These are phyloP conservation scores for Falco concolor DNA, from an alignment of 2,797 vertebrate genomes.

Conservation along the genomic window DNA sequence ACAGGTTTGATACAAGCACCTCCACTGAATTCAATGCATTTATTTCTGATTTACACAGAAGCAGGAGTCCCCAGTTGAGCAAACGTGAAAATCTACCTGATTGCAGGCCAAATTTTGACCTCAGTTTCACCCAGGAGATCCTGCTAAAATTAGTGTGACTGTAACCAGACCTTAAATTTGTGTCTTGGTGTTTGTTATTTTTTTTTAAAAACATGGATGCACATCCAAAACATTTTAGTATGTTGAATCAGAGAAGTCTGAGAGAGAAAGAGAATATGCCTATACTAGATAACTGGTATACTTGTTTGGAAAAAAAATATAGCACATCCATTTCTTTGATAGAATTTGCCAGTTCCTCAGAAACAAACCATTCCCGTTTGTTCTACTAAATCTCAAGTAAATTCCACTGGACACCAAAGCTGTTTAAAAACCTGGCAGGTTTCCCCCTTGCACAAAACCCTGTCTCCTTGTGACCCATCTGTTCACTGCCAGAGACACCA, in stretches of 20 bases:
- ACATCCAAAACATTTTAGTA: neutral
- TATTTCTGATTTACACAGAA: neutral
- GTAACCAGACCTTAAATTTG: neutral
- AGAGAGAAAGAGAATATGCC: neutral
- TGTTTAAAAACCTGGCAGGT: neutral
- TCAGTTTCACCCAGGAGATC: neutral
- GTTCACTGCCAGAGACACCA: neutral
- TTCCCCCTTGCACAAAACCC: neutral
- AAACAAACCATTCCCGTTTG: neutral
- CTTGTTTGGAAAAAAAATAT: neutral
- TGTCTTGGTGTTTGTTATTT: neutral
- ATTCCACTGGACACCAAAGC: neutral
- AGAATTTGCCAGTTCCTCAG: neutral
- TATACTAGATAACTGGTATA: neutral
- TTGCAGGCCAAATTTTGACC: neutral
- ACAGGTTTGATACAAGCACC: neutral
- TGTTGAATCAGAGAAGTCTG: neutral
- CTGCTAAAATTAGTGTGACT: neutral
- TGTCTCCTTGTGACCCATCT: neutral
- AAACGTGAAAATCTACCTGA: neutral
- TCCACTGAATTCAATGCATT: neutral
- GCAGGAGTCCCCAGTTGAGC: neutral
- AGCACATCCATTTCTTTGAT: neutral
- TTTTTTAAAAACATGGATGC: neutral
- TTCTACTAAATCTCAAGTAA: neutral